These are phyloP conservation scores for Cyclina sinensis DNA, from an alignment of 1,140 invertebrate genomes.

Conservation along the genomic window DNA sequence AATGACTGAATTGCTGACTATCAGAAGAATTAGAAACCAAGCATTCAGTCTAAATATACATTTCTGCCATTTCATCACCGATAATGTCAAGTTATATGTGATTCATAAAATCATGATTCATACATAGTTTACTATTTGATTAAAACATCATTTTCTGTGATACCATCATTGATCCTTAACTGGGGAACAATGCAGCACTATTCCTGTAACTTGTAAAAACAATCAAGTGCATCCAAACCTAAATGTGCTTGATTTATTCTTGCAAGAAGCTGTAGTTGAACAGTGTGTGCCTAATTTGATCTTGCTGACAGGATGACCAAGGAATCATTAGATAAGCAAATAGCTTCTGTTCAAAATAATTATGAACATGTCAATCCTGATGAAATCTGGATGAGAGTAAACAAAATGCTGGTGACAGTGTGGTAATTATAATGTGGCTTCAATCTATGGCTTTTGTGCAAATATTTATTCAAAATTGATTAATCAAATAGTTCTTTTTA, in stretches of 20 bases:
- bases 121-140: neutral
- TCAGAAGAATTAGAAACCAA: too few species aligned
- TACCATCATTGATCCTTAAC: neutral
- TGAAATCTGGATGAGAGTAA: too few species aligned
- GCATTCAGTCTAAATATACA: neutral
- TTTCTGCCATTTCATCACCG: neutral
- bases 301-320: neutral
- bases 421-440: too few species aligned
- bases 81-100: neutral
- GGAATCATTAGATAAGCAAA: neutral
- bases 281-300: conserved; percentile 7
- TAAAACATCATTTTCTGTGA: neutral
- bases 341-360: neutral
- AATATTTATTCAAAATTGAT: too few species aligned
- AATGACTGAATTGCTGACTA: too few species aligned
- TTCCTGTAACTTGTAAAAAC: conserved; percentile 19
- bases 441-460: too few species aligned
- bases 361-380: too few species aligned
- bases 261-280: too few species aligned
- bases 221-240: neutral
- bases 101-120: conserved; percentile 13
- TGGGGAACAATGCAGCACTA: conserved; percentile 3
- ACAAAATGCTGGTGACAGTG: too few species aligned
- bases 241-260: neutral
- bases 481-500: too few species aligned